phyloP scores from a whole-genome alignment of 1,140 invertebrate genomes.

The Amyelois transitella region DNA sequence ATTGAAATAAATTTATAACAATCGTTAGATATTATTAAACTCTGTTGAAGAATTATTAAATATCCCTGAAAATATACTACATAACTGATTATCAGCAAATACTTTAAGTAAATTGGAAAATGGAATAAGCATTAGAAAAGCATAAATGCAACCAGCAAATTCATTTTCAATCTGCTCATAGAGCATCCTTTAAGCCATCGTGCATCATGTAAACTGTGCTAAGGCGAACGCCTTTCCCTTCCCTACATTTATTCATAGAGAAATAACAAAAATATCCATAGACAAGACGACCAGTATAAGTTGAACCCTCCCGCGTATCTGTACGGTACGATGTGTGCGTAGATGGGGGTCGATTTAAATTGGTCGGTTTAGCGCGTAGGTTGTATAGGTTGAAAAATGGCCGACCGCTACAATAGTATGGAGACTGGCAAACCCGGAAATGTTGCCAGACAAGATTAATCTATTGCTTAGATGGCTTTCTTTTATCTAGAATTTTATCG shows the following conservation, averaged over 20 bases:
- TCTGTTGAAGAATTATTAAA: no score
- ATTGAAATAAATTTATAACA: no score
- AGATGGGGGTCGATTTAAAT: constrained; percentile 25
- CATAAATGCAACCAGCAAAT: not conserved
- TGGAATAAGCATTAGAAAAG: not conserved
- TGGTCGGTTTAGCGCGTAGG: constrained; percentile 54
- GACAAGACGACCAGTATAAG: constrained; percentile 36
- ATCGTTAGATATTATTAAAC: no score
- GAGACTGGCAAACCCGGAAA: constrained; percentile 62
- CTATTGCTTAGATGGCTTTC: not conserved
- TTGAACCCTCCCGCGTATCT: constrained; percentile 24
- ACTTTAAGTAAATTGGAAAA: not conserved
- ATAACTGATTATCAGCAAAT: no score
- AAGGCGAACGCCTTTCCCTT: constrained; percentile 71
- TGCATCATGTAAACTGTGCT: constrained; percentile 67
- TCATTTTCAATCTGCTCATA: not conserved
- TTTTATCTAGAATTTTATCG: not conserved
- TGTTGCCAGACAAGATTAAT: constrained; percentile 61
- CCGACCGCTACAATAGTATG: constrained; percentile 59
- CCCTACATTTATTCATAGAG: constrained; percentile 68
- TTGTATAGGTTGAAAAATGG: constrained; percentile 65
- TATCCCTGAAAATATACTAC: no score
- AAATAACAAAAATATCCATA: constrained; percentile 71
- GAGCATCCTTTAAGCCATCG: constrained; percentile 53
- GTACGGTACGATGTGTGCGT: constrained; percentile 3